A percentile compares a stretch with the other conserved stretches of the same genome.
Evolutionary conservation across 1,140 invertebrate species (phyloP).

Genomic region (Brachionus angularis): DNA sequence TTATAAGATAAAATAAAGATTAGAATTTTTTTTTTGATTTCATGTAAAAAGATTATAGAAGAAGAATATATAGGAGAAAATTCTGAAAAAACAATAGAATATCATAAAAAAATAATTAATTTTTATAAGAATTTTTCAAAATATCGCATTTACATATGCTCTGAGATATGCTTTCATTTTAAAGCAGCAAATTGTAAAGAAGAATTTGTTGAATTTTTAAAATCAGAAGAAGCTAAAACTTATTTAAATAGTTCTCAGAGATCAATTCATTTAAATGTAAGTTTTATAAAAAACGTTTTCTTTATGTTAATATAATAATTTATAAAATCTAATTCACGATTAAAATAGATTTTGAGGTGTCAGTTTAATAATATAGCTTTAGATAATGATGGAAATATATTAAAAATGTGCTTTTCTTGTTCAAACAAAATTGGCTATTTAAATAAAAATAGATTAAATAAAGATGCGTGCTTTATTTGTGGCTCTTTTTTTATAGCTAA

Average conservation of each 20-base stretch:
- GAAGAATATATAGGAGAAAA: background rate
- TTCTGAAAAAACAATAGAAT: background rate
- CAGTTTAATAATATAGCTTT: background rate
- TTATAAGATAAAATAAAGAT: too few relatives aligned
- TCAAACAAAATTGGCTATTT: constrained; percentile 1
- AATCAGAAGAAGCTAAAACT: background rate
- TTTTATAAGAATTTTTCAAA: background rate
- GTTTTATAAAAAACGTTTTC: background rate
- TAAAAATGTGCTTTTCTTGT: background rate
- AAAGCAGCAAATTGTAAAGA: background rate
- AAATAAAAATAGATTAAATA: background rate
- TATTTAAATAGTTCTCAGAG: background rate
- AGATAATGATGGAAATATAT: background rate
- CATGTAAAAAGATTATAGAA: background rate
- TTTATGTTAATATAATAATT: background rate
- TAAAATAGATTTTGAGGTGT: too few relatives aligned
- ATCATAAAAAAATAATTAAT: constrained; percentile 20
- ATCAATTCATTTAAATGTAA: background rate
- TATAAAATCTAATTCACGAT: too few relatives aligned
- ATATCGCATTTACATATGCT: background rate
- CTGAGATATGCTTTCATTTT: background rate
- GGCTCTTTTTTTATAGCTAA: background rate
- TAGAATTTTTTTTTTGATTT: too few relatives aligned
- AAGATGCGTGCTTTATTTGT: constrained; percentile 21
- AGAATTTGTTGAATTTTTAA: background rate